Evolutionary conservation across 2,888 invertebrate genomes (phyloP), one percentile per base, ranked within the genome.

Genomic region (Parnassius orleans): DNA sequence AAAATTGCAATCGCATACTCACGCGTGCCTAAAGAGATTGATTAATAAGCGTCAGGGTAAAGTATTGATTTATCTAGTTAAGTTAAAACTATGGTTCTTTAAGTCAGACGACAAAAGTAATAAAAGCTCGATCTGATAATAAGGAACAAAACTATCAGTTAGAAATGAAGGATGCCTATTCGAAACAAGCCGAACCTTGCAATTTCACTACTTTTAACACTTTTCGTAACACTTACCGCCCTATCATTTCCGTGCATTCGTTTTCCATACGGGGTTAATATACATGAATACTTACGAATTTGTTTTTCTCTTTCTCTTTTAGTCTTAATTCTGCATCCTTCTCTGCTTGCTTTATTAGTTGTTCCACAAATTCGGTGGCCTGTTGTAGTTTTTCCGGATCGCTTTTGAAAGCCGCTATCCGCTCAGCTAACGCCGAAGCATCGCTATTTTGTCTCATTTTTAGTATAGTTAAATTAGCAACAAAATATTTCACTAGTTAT

Each of bases 291-390:
- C 90, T 91, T 90, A 92, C 92, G 79, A 90, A 87, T 87, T 89
- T 91, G 80, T 87, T 92, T 92, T 91, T 92, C 82, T 92, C 92
- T 86, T 91, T 92, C 84, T 92, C 87, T 86, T 90, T 91, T 77
- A 86, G 86, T 87, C 93, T 93, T 72, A 88, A 79, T 72, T 92
- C 92, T 69, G 93, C 93, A 81, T 93, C 93, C 78, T 87, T 88
- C 81, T 93, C 93, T 68, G 94, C 94, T 79, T 92, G 92, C 76
- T 92, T 90, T 76, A 93, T 90, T 65, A 94, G 90, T 78, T 93
- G 92, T 73, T 94, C 93, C 69, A 94, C 92, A 82, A 93, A 94
- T 70, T 93, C 93, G 66, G 88, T 86, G 57, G 93, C 90, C 65
- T 92, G 86, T 66, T 92, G 90, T 78, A 94, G 91, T 81, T 93